phyloP scores from a whole-genome alignment of 2,113 vertebrate genomes.

The Danionella cerebrum region DNA sequence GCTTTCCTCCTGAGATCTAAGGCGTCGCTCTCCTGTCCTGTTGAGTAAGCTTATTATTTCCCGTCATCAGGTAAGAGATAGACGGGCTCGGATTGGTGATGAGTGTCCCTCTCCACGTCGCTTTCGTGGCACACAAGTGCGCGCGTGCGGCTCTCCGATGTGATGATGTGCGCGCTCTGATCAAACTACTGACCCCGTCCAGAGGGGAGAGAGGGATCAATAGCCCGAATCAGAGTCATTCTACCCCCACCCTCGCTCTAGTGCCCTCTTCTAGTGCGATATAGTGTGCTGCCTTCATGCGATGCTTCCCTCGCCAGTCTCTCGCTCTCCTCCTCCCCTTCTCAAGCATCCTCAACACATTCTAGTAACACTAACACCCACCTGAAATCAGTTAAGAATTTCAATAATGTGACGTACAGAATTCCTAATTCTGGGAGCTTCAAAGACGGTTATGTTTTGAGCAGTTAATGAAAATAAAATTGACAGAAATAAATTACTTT shows the following conservation, averaged over 20 bases:
- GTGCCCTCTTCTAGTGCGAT: conserved; percentile 34
- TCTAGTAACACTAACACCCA: conserved; percentile 23
- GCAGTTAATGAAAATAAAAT: too few species aligned
- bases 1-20: conserved; percentile 15
- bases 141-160: conserved; percentile 1
- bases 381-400: conserved; percentile 21
- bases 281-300: conserved; percentile 1
- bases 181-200: conserved; percentile 1
- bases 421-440: too few species aligned
- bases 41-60: conserved; percentile 66
- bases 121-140: not conserved
- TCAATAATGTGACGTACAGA: too few species aligned
- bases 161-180: conserved; percentile 1
- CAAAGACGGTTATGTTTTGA: too few species aligned
- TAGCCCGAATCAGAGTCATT: conserved; percentile 9
- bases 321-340: not conserved
- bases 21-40: conserved; percentile 46
- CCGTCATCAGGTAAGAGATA: conserved; percentile 73
- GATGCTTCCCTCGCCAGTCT: not conserved
- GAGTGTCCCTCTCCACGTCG: not conserved
- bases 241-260: conserved; percentile 22
- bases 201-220: conserved; percentile 12
- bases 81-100: conserved; percentile 42
- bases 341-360: not conserved
- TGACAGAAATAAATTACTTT: too few species aligned